Percentiles rank a stretch among this genome's conserved stretches.
Evolutionary conservation across 2,888 invertebrate genomes (phyloP).

Genomic region (Pollenia griseotomentosa): DNA sequence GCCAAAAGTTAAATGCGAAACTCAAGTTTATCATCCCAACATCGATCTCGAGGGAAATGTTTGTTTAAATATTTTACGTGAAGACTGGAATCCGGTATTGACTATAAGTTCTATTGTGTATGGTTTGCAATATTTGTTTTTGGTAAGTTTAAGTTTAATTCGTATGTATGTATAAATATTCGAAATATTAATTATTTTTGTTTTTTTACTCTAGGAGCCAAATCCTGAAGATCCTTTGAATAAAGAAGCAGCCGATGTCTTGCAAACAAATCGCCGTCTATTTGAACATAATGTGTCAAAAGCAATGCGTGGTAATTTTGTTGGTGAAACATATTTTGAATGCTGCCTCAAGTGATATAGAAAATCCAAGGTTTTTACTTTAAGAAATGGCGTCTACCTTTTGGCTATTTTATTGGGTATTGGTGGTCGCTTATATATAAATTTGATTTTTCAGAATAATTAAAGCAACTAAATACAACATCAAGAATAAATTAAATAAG

Average conservation of each 20-base stretch:
- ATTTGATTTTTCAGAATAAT: conserved; percentile 80
- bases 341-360: conserved; percentile 95
- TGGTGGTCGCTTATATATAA: conserved; percentile 82
- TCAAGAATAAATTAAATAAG: conserved; percentile 48
- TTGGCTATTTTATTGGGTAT: conserved; percentile 81
- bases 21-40: conserved; percentile 98
- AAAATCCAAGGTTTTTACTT: conserved; percentile 83
- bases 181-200: conserved; percentile 18
- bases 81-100: conserved; percentile 99
- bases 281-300: conserved; percentile 98
- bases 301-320: conserved; percentile 98
- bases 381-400: conserved; percentile 83
- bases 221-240: conserved; percentile 99
- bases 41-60: conserved; percentile 99
- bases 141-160: conserved; percentile 86
- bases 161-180: neutral
- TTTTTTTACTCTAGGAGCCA: conserved; percentile 90
- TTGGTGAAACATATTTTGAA: conserved; percentile 97
- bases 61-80: conserved; percentile 97
- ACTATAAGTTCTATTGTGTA: conserved; percentile 99
- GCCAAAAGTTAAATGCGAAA: conserved; percentile 99
- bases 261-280: conserved; percentile 95
- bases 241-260: conserved; percentile 98
- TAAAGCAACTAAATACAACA: conserved; percentile 65
- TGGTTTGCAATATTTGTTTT: conserved; percentile 97